These are phyloP conservation scores for Platycnemis pennipes DNA, from an alignment of 2,888 invertebrate species.

Conservation along the genomic window DNA sequence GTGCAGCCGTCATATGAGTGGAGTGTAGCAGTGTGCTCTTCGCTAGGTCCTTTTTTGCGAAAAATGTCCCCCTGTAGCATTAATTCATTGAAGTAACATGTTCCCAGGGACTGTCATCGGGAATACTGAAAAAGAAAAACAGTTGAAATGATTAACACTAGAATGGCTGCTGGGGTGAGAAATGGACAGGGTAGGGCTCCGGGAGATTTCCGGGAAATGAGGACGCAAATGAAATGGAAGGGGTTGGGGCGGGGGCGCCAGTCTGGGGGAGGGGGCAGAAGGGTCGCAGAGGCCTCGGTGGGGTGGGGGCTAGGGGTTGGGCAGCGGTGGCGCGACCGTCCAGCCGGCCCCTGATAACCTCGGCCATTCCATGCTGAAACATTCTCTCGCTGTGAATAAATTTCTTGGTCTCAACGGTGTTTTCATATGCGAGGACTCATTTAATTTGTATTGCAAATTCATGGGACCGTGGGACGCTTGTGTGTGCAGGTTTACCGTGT, in stretches of 20 bases:
- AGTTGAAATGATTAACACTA: neutral
- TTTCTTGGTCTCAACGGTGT: slow-evolving; percentile 66
- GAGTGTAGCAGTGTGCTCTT: too few relatives aligned
- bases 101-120: neutral
- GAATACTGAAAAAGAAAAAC: neutral
- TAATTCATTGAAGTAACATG: neutral
- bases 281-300: neutral
- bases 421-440: slow-evolving; percentile 66
- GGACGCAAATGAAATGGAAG: neutral
- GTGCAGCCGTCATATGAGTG: too few relatives aligned
- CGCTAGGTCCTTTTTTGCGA: too few relatives aligned
- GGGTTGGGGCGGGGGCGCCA: neutral
- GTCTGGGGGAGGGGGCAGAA: neutral
- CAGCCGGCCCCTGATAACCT: slow-evolving; percentile 40
- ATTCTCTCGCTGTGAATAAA: slow-evolving; percentile 62
- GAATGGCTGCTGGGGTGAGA: neutral
- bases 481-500: slow-evolving; percentile 52
- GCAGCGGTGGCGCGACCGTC: neutral
- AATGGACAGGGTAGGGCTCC: neutral
- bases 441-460: slow-evolving; percentile 67
- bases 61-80: neutral
- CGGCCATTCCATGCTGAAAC: slow-evolving; percentile 55
- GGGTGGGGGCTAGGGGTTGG: neutral
- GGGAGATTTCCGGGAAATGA: neutral
- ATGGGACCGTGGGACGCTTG: slow-evolving; percentile 59